phyloP scores from a whole-genome alignment of 2,888 invertebrate genomes.

The Trichopoda pennipes region DNA sequence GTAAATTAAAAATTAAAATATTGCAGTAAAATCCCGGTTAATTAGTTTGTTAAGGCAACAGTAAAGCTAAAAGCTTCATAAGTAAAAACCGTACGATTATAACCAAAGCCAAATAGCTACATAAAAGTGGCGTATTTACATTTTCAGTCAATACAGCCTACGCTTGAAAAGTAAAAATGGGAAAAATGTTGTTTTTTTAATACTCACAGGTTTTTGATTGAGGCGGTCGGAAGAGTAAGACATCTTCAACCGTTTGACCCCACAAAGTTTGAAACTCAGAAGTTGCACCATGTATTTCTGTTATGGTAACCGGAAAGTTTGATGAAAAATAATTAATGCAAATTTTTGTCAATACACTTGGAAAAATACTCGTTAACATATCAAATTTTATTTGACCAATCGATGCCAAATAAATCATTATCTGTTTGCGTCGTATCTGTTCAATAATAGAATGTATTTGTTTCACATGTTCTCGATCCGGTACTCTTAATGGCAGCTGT shows the following conservation, averaged over 20 bases:
- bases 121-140: too few relatives aligned
- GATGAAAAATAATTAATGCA: slow-evolving; percentile 80
- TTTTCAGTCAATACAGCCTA: too few relatives aligned
- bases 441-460: slow-evolving; percentile 77
- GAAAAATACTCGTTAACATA: slow-evolving; percentile 77
- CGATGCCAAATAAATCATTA: slow-evolving; percentile 78
- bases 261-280: slow-evolving; percentile 77
- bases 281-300: slow-evolving; percentile 78
- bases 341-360: slow-evolving; percentile 78
- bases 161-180: too few relatives aligned
- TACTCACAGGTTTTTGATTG: slow-evolving; percentile 80
- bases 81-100: too few relatives aligned
- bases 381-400: slow-evolving; percentile 79
- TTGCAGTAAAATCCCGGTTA: too few relatives aligned
- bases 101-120: too few relatives aligned
- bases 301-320: slow-evolving; percentile 79
- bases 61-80: too few relatives aligned
- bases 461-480: slow-evolving; percentile 73
- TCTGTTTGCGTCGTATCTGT: slow-evolving; percentile 76
- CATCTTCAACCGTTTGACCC: slow-evolving; percentile 79
- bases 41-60: too few relatives aligned
- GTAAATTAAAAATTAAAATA: too few relatives aligned
- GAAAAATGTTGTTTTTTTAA: background rate
- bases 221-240: slow-evolving; percentile 79
- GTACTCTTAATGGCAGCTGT: slow-evolving; percentile 76